Conservation (phyloP, 1,140 invertebrate genomes). For the Thaumetopoea pityocampa region DNA sequence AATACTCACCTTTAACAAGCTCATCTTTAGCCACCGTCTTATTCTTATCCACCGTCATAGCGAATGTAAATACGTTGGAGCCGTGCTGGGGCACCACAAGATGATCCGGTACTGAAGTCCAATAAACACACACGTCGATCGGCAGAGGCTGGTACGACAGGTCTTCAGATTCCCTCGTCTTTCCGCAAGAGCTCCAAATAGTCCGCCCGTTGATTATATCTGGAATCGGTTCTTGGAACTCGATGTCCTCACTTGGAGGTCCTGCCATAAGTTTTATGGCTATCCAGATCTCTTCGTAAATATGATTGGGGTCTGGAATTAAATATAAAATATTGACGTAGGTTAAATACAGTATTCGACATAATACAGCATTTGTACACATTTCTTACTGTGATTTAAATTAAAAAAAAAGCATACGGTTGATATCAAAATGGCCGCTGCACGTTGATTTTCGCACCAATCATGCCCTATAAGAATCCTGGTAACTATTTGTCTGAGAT, state of each 20-base stretch:
- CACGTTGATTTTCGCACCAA: no score
- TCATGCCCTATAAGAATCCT: no score
- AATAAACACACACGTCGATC: constrained; percentile 62
- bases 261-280: constrained; percentile 62
- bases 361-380: no score
- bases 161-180: constrained; percentile 62
- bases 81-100: constrained; percentile 62
- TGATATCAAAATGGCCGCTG: no score
- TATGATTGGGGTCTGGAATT: constrained; percentile 56
- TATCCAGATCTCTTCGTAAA: constrained; percentile 65
- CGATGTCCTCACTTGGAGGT: constrained; percentile 54
- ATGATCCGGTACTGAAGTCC: constrained; percentile 72
- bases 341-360: neutral
- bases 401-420: no score
- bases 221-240: constrained; percentile 45
- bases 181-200: constrained; percentile 59
- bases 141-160: constrained; percentile 59
- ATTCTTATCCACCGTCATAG: constrained; percentile 74
- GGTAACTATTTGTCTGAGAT: no score
- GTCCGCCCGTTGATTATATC: constrained; percentile 52
- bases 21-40: constrained; percentile 69
- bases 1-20: constrained; percentile 64
- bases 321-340: neutral
- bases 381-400: no score
- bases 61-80: constrained; percentile 66